phyloP scores from a whole-genome alignment of 2,888 invertebrate species.

The Watsonalla binaria region DNA sequence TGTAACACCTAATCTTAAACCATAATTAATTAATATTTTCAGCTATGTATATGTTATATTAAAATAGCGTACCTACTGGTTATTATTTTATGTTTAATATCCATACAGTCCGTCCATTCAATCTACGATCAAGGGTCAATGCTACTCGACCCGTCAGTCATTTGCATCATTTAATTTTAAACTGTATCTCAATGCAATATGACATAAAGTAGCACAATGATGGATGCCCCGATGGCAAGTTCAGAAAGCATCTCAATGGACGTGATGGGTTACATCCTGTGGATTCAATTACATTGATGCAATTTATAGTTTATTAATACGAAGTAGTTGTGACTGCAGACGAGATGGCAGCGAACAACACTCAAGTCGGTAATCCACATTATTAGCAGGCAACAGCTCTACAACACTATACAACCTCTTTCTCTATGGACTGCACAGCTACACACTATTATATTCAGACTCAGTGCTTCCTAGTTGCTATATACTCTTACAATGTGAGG shows the following conservation, averaged over 20 bases:
- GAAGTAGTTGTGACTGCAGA: conserved; percentile 21
- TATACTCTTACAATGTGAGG: too few relatives aligned
- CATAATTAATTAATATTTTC: not conserved
- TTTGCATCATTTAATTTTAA: conserved; percentile 19
- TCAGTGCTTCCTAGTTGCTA: too few relatives aligned
- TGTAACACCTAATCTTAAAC: not conserved
- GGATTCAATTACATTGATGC: conserved; percentile 65
- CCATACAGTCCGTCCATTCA: conserved; percentile 35
- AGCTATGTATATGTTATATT: too few relatives aligned
- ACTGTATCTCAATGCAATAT: conserved; percentile 22
- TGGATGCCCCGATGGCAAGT: conserved; percentile 26
- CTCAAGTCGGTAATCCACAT: not conserved
- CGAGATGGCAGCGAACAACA: not conserved
- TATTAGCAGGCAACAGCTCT: too few relatives aligned
- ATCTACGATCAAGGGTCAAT: conserved; percentile 47
- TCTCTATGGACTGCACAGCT: too few relatives aligned
- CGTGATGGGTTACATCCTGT: conserved; percentile 70
- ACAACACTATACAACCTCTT: too few relatives aligned
- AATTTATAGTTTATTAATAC: conserved; percentile 58
- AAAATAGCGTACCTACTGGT: not conserved
- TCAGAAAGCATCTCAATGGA: conserved; percentile 59
- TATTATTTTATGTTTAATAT: conserved; percentile 14
- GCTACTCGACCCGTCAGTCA: conserved; percentile 31
- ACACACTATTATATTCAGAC: too few relatives aligned
- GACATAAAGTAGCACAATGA: conserved; percentile 19